Percentiles rank a stretch among this genome's conserved stretches.
phyloP scores from a whole-genome alignment of 2,888 invertebrate genomes.

The Chymomyza amoena region DNA sequence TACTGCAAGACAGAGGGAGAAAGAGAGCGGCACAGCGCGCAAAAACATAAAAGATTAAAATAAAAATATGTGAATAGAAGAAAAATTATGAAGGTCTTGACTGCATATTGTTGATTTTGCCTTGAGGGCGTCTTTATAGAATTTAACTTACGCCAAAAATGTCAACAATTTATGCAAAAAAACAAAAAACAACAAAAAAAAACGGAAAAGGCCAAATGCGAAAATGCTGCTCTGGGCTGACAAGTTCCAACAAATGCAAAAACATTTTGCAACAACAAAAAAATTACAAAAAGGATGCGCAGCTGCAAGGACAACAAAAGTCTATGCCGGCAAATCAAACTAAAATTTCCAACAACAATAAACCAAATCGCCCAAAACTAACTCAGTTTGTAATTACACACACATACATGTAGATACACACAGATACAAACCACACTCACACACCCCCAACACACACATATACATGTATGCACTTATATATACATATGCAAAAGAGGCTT shows the following conservation, averaged over 20 bases:
- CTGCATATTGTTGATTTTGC: not conserved
- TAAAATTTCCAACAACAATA: not conserved
- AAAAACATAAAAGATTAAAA: conserved; percentile 20
- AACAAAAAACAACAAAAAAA: not conserved
- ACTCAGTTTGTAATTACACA: not conserved
- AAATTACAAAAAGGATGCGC: not conserved
- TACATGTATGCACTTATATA: not conserved
- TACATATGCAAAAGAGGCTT: not conserved
- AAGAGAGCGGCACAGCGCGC: conserved; percentile 3
- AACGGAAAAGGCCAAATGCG: not conserved
- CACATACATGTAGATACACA: not conserved
- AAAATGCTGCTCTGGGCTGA: not conserved
- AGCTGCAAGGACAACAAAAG: not conserved
- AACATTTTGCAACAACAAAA: not conserved
- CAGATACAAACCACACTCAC: conserved; percentile 2
- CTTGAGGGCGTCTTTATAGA: not conserved
- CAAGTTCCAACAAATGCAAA: not conserved
- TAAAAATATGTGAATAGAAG: conserved; percentile 7
- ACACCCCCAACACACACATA: not conserved
- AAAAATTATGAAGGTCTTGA: not conserved
- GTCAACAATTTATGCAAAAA: conserved; percentile 3
- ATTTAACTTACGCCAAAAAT: not conserved
- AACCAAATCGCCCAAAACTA: not conserved
- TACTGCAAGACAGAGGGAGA: conserved; percentile 6
- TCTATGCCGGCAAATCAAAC: not conserved